Evolutionary conservation across 2,888 invertebrate species (phyloP), one percentile per base, ranked within the genome.

Genomic region (Oscheius sp.): DNA sequence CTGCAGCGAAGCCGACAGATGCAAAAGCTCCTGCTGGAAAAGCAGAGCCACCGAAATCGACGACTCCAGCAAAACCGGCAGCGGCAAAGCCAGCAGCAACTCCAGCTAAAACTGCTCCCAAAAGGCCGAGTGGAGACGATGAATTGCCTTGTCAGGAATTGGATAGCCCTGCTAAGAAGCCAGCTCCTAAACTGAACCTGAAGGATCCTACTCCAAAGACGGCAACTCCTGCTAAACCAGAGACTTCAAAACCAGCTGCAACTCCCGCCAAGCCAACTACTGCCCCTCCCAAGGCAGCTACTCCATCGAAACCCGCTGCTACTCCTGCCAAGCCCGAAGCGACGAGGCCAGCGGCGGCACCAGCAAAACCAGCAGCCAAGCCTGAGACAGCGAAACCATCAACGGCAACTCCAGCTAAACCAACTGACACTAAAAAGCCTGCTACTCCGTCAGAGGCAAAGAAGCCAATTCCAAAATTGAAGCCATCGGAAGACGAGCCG

Each of bases 91-190:
- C 45, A 43, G 41, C 63, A 7, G 46, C 58, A 25, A 53, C 72
- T 23, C 52, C 56, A 18, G 41, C 18, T 1, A 46, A 56, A 21
- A 6, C 52, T 23, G 25, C 35, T 13, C 12, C 45, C 2, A 53
- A 69, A 13, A 55, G 23, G 29, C 68, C 68, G 35, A 35, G 35
- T 35, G 35, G 35, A 63, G 78, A 69, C 66, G 78, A 52, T 68
- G 80, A 82, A 45, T 58, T 77, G 6, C 74, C 78, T 5, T 75
- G 63, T 9, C 77, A 81, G 9, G 72, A 76, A 7, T 25, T 81
- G 0, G 72, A 76, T n/a, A 76, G 70, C 7, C 79, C 80, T 43
- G 52, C 56, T 12, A 81, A 79, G 52, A 72, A 76, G 29, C 79
- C 81, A 0, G 76, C 74, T 25, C 41, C 63, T 1, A 63, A 53